These are phyloP conservation scores for Lophotis ruficrista DNA, from an alignment of 2,113 vertebrate genomes.

Conservation along the genomic window DNA sequence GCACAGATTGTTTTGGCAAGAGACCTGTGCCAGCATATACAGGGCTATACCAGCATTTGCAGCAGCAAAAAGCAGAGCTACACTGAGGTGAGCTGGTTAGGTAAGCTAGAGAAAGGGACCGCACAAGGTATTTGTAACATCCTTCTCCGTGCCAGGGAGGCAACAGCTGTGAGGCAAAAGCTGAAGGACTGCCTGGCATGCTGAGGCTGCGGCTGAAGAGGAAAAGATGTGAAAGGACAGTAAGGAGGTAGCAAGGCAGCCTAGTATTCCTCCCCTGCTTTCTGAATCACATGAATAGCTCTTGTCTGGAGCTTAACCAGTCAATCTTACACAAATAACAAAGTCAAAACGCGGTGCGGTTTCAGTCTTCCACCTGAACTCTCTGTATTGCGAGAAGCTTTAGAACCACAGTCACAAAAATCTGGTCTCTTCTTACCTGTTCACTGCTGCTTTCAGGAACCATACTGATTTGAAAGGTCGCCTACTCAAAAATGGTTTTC, in stretches of 20 bases:
- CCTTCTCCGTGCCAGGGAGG: background rate
- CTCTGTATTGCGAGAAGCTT: fast-evolving
- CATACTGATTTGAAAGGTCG: fast-evolving
- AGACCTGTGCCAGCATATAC: background rate
- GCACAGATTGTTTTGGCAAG: background rate
- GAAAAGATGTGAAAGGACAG: background rate
- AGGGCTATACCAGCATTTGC: background rate
- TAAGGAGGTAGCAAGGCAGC: background rate
- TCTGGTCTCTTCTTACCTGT: background rate
- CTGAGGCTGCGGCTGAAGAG: background rate
- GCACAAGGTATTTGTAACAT: too few species aligned
- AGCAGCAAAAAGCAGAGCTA: background rate
- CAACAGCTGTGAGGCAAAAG: background rate
- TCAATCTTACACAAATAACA: fast-evolving
- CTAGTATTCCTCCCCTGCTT: background rate
- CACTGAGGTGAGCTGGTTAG: background rate
- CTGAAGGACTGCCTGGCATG: background rate
- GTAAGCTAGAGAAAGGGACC: background rate
- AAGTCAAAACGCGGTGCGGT: fast-evolving
- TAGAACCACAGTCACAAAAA: background rate
- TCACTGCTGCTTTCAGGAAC: background rate
- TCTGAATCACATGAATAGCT: fast-evolving
- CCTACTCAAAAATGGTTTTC: background rate
- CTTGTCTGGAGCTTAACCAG: background rate
- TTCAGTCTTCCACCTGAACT: background rate